These are phyloP conservation scores for Melanostoma scalare DNA, from an alignment of 2,888 invertebrate genomes.

Conservation along the genomic window DNA sequence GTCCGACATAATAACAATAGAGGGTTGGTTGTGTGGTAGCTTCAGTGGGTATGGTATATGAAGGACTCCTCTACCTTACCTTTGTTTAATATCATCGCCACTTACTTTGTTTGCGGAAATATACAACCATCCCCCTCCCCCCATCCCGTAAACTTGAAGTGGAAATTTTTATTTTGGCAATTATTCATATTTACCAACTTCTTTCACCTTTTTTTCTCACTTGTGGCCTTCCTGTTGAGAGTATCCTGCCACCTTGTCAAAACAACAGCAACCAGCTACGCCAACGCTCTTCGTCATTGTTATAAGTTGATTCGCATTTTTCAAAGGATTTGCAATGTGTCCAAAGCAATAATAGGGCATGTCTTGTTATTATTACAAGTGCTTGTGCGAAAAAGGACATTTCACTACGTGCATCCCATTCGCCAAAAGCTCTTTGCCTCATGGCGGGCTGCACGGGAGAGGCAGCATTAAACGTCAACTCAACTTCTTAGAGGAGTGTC, in stretches of 20 bases:
- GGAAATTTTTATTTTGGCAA: conserved; percentile 69
- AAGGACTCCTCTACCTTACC: conserved; percentile 16
- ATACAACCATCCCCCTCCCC: neutral
- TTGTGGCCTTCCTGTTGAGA: neutral
- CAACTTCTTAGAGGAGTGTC: conserved; percentile 33
- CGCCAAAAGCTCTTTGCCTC: neutral
- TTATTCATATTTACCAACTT: conserved; percentile 65
- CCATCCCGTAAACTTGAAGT: conserved; percentile 52
- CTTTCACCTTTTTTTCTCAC: conserved; percentile 16
- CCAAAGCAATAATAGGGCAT: conserved; percentile 69
- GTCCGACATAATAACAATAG: conserved; percentile 64
- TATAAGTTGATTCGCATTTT: conserved; percentile 72
- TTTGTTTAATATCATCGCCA: conserved; percentile 62
- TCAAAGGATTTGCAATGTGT: conserved; percentile 72
- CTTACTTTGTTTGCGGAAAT: conserved; percentile 65
- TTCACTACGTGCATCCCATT: conserved; percentile 68
- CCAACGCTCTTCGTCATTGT: conserved; percentile 19
- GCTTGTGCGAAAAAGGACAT: conserved; percentile 64
- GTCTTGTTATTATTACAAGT: conserved; percentile 71
- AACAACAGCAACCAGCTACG: neutral
- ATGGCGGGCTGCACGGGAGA: neutral
- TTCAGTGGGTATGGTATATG: neutral
- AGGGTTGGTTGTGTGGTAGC: neutral
- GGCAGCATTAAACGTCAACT: conserved; percentile 37
- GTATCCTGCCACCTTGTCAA: neutral